Evolutionary conservation across 2,888 invertebrate genomes (phyloP).

Genomic region (Ochropleura plecta): DNA sequence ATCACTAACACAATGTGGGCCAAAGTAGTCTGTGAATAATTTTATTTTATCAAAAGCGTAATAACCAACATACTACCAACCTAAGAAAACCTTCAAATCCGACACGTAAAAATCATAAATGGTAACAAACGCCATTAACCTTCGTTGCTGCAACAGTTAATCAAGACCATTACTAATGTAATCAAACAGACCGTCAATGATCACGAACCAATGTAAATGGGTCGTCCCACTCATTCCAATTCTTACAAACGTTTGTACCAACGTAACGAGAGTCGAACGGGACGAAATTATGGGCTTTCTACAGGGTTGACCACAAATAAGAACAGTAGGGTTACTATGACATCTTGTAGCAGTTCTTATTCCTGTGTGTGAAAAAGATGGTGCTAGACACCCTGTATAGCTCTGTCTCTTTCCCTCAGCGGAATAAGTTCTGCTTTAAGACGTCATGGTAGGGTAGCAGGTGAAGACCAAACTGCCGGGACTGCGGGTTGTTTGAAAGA

Average conservation of each 20-base stretch:
- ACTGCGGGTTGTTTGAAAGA: too few species aligned
- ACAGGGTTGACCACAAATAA: constrained; percentile 60
- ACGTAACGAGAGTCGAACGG: constrained; percentile 60
- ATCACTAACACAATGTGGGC: too few species aligned
- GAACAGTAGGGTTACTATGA: too few species aligned
- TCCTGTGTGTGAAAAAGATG: too few species aligned
- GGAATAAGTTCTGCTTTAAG: too few species aligned
- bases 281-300: constrained; percentile 63
- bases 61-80: background rate
- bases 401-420: too few species aligned
- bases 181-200: constrained; percentile 62
- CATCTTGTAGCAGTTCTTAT: too few species aligned
- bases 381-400: too few species aligned
- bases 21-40: too few species aligned
- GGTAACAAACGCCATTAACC: constrained; percentile 18
- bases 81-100: constrained; percentile 7
- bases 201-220: constrained; percentile 60
- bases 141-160: constrained; percentile 19
- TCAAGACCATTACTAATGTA: constrained; percentile 54
- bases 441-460: too few species aligned
- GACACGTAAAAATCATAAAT: constrained; percentile 10
- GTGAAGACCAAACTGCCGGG: background rate
- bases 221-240: constrained; percentile 70
- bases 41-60: too few species aligned
- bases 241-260: constrained; percentile 61